Conservation (phyloP, 2,888 invertebrate genomes). For the Pristionchus mayeri region DNA sequence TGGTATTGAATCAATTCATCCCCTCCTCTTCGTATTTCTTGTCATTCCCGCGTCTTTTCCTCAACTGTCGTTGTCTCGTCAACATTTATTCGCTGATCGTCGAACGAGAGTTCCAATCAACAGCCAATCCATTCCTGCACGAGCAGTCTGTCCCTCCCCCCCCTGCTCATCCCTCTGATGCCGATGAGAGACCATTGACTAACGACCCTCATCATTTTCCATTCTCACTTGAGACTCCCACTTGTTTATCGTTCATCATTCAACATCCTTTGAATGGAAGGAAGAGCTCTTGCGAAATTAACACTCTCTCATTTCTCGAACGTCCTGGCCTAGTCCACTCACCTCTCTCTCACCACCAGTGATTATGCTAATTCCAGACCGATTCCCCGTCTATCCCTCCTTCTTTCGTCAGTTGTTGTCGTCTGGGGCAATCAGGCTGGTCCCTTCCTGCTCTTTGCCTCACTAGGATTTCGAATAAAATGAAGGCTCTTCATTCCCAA, state of each 20-base stretch:
- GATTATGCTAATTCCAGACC: slow-evolving; percentile 6
- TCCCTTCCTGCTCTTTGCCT: too few relatives aligned
- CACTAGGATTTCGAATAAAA: too few relatives aligned
- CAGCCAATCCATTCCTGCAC: background rate
- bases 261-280: too few relatives aligned
- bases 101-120: background rate
- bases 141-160: background rate
- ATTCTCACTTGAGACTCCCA: too few relatives aligned
- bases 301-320: too few relatives aligned
- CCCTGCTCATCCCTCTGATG: background rate
- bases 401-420: slow-evolving; percentile 19
- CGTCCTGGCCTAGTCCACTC: background rate
- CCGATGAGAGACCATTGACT: too few relatives aligned
- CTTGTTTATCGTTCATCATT: background rate
- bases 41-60: background rate
- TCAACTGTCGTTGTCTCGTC: background rate
- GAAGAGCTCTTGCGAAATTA: too few relatives aligned
- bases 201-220: too few relatives aligned
- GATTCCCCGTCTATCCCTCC: background rate
- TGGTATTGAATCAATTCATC: too few relatives aligned
- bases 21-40: background rate
- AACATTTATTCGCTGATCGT: background rate
- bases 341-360: background rate
- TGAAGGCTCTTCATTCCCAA: too few relatives aligned
- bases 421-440: too few relatives aligned